Base-by-base conservation (phyloP, 1,140 invertebrate genomes). In the Teleogryllus occipitalis region DNA sequence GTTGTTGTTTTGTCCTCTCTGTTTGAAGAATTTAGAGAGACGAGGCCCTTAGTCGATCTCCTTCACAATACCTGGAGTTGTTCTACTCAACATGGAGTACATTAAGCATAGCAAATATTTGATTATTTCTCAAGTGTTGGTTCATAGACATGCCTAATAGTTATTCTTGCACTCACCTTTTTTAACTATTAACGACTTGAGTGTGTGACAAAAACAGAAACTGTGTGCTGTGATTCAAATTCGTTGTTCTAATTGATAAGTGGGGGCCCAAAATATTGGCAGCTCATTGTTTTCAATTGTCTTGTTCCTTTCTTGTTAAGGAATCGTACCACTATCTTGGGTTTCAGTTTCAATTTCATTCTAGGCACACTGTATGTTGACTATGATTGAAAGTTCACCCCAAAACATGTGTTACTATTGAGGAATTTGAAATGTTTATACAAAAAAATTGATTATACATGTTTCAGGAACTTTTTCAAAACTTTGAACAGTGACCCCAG, bases 211-310 rank as follows among this genome's bases (percentile, higher is more conserved):
- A 65, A 14, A 14, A 14, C 10, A 65, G 54, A 65, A 65, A 65
- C 54, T 65, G 54, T 65, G 54, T 65, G 54, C 54, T 65, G 54
- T 65, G 54, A 65, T 65, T 65, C 54, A 65, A 65, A 65, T 18
- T 65, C 54, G 54, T 65, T 65, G 54, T 65, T 65, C 54, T 65
- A 18, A 65, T 18, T 18, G 18, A 65, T 18, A 65, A 10, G 54
- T 65, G 10, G 54, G 54, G 18, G 54, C 54, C 54, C 54, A 10
- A 10, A 14, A 65, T 14, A 14, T 65, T 14, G 54, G 54, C 54
- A 65, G 54, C 54, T 65, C 54, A 65, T 65, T 65, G 54, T 65
- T 65, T 65, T 65, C 54, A 14, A 65, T 65, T 65, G 18, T 18
- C 54, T 65, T 65, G 54, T 65, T 65, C 18, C 54, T 65, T 65